phyloP scores from a whole-genome alignment of 1,140 invertebrate species.

The Sarcophaga bullata region DNA sequence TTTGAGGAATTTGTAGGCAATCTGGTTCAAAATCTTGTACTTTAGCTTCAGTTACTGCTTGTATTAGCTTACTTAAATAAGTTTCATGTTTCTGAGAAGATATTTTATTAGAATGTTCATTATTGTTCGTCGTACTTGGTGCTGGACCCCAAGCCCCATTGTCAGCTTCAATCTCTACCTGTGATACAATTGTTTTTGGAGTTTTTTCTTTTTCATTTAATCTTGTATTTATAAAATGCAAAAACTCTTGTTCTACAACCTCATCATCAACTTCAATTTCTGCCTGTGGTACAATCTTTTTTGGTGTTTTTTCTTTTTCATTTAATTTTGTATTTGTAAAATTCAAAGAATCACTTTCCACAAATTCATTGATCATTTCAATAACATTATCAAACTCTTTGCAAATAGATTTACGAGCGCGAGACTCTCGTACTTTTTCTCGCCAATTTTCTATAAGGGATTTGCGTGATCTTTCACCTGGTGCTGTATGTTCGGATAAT shows the following conservation, averaged over 20 bases:
- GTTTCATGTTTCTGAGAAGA: not conserved
- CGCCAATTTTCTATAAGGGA: constrained; percentile 61
- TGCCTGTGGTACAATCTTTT: not conserved
- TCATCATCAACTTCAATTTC: constrained; percentile 29
- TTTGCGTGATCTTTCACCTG: constrained; percentile 45
- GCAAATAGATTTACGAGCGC: constrained; percentile 52
- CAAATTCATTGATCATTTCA: constrained; percentile 53
- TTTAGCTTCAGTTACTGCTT: constrained; percentile 41
- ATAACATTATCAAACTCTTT: constrained; percentile 53
- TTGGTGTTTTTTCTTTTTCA: constrained; percentile 13
- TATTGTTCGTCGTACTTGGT: not conserved
- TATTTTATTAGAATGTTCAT: not conserved
- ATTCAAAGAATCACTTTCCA: constrained; percentile 55
- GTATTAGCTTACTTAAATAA: constrained; percentile 40
- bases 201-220: not conserved
- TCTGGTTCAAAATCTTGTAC: constrained; percentile 13
- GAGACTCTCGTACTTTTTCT: constrained; percentile 57
- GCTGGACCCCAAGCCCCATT: not conserved
- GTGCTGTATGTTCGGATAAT: constrained; percentile 47
- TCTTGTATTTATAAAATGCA: not conserved
- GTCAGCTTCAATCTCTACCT: not conserved
- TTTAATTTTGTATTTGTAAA: constrained; percentile 47
- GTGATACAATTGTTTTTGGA: not conserved
- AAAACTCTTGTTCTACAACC: not conserved
- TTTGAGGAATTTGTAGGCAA: not conserved